phyloP scores from a whole-genome alignment of 2,113 vertebrate genomes.

The Perccottus glenii region DNA sequence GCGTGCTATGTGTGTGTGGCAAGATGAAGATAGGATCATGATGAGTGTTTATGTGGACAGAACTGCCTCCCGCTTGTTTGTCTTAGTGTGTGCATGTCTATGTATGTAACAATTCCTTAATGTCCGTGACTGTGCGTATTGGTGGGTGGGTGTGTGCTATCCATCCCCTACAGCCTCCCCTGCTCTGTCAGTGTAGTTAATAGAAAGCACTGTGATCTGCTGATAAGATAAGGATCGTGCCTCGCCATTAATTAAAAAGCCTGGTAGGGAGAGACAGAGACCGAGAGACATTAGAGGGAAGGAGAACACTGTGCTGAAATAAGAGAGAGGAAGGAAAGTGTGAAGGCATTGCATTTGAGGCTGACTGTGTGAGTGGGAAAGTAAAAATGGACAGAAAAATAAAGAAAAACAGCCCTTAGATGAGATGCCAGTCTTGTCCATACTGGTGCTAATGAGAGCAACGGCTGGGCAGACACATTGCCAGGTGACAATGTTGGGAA shows the following conservation, averaged over 20 bases:
- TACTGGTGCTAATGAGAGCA: conserved; percentile 62
- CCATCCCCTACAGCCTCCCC: conserved; percentile 57
- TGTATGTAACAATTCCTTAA: conserved; percentile 13
- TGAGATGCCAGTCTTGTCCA: conserved; percentile 59
- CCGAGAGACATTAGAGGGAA: not conserved
- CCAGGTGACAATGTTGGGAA: conserved; percentile 42
- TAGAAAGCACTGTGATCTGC: conserved; percentile 73
- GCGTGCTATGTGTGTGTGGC: conserved; percentile 39
- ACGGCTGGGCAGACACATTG: conserved; percentile 33
- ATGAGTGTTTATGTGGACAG: conserved; percentile 47
- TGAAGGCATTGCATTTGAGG: conserved; percentile 22
- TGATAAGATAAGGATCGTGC: conserved; percentile 79
- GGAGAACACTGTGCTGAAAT: not conserved
- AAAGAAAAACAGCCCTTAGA: conserved; percentile 45
- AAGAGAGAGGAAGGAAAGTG: conserved; percentile 15
- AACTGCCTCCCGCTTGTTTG: conserved; percentile 35
- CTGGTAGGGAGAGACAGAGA: conserved; percentile 48
- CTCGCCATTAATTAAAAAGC: conserved; percentile 78
- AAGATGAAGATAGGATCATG: conserved; percentile 61
- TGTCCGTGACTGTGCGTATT: conserved; percentile 7
- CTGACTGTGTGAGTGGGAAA: conserved; percentile 17
- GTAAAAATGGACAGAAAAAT: conserved; percentile 5
- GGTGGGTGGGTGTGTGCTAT: conserved; percentile 35
- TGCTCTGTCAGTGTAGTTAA: conserved; percentile 66
- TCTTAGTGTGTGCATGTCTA: conserved; percentile 12